Conservation (phyloP, 1,140 invertebrate species). For the Cyphomyrmex costatus region DNA sequence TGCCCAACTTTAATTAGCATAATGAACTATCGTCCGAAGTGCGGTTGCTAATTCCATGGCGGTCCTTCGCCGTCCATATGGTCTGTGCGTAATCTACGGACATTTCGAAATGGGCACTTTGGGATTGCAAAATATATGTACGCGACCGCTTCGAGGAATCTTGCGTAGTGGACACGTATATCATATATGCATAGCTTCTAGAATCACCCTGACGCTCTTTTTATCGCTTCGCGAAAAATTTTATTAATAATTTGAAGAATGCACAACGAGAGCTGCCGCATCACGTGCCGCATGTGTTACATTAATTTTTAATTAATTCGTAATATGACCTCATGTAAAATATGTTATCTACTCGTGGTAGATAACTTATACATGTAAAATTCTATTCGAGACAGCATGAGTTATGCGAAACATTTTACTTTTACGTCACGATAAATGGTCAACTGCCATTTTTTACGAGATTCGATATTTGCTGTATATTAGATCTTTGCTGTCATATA, state of each 20-base stretch:
- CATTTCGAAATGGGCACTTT: constrained; percentile 25
- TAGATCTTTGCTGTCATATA: neutral
- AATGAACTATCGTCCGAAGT: constrained; percentile 75
- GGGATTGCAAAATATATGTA: constrained; percentile 14
- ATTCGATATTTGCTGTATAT: neutral
- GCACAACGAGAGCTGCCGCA: neutral
- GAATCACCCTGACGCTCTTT: neutral
- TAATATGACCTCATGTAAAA: constrained; percentile 24
- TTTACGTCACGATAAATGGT: neutral
- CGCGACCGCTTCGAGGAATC: constrained; percentile 50
- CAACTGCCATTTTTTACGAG: neutral
- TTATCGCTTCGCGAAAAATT: constrained; percentile 56
- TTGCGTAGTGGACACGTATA: neutral
- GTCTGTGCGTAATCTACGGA: constrained; percentile 29
- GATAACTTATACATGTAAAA: constrained; percentile 51
- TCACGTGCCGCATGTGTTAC: constrained; percentile 18
- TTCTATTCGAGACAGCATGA: constrained; percentile 47
- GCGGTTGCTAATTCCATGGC: constrained; percentile 69
- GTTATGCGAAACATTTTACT: constrained; percentile 52
- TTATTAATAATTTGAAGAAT: constrained; percentile 68
- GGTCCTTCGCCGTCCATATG: neutral
- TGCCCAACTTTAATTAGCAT: constrained; percentile 76
- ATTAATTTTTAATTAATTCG: constrained; percentile 71
- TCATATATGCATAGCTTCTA: neutral
- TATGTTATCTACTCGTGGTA: constrained; percentile 16